These are phyloP conservation scores for Arenaria interpres DNA, from an alignment of 2,113 vertebrate species.

Conservation along the genomic window DNA sequence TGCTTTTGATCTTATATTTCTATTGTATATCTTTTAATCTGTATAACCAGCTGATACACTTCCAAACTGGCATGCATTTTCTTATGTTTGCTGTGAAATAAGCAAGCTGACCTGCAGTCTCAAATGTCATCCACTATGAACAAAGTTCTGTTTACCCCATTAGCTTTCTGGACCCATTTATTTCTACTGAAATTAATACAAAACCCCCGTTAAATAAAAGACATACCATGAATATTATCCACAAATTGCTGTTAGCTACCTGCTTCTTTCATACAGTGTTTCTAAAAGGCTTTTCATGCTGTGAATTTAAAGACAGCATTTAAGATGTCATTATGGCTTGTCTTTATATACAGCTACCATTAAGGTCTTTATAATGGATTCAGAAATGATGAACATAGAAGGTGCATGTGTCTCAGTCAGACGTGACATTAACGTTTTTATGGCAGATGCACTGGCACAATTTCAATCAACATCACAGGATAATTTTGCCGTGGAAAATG, in stretches of 20 bases:
- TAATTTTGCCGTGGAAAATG: constrained; percentile 33
- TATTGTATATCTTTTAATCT: neutral
- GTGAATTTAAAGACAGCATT: constrained; percentile 59
- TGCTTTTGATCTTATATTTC: neutral
- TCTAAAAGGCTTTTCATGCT: constrained; percentile 57
- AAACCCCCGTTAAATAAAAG: neutral
- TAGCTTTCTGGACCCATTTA: neutral
- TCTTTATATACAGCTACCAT: constrained; percentile 52
- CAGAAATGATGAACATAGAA: constrained; percentile 18
- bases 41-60: neutral
- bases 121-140: neutral
- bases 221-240: neutral
- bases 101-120: neutral
- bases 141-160: neutral
- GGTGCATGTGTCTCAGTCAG: constrained; percentile 12
- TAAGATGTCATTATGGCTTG: constrained; percentile 62
- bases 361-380: constrained; percentile 58
- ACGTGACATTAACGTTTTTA: constrained; percentile 44
- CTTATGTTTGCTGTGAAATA: neutral
- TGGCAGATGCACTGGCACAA: constrained; percentile 41
- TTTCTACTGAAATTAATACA: constrained; percentile 6
- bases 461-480: constrained; percentile 42
- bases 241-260: neutral
- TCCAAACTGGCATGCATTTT: neutral
- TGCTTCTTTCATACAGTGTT: neutral